Evolutionary conservation across 2,888 invertebrate species (phyloP), one percentile per base, ranked within the genome.

Genomic region (Amphipyra berbera): DNA sequence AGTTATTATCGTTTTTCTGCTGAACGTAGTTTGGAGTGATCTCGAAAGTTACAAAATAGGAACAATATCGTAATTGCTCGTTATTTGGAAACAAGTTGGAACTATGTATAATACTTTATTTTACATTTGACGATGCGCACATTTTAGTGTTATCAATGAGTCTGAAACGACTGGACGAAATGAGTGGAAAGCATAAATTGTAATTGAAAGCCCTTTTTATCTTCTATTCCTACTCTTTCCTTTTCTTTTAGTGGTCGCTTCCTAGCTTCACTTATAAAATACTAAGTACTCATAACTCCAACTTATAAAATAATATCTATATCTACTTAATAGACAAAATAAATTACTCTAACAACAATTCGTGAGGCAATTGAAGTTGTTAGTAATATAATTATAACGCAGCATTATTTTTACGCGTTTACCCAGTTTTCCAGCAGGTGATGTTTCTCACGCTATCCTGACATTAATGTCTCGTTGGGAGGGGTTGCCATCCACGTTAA

Each of bases 401-500:
- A 41, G 48, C 8, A 61, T n/a, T 54, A 35, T 58, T 63, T 60
- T 59, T 41, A 61, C 46, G 65, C 54, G 8, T 41, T 48, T 70
- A 21, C 68, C 61, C 61, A 63, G 50, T 52, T 56, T 62, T 58
- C 57, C 42, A 62, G 49, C 91, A 90, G 85, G 83, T 89, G 91
- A 66, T 74, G 69, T 75, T 81, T 91, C 89, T 73, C 92, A 91
- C 88, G 87, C 78, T 81, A 82, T 82, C 78, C 83, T 75, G 74
- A 82, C 83, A 89, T 87, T 87, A 87, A 84, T 80, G 81, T 79
- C 82, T 85, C 82, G 82, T 82, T 68, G 82, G 68, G 75, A 84
- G 86, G 88, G 87, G 79, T 85, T 84, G 83, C 85, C 84, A 76
- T 76, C 80, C 77, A 73, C 78, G 76, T 91, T 88, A 88, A 91